These are phyloP conservation scores for Ichneumoninae sp. DNA, from an alignment of 2,888 invertebrate genomes.

Conservation along the genomic window DNA sequence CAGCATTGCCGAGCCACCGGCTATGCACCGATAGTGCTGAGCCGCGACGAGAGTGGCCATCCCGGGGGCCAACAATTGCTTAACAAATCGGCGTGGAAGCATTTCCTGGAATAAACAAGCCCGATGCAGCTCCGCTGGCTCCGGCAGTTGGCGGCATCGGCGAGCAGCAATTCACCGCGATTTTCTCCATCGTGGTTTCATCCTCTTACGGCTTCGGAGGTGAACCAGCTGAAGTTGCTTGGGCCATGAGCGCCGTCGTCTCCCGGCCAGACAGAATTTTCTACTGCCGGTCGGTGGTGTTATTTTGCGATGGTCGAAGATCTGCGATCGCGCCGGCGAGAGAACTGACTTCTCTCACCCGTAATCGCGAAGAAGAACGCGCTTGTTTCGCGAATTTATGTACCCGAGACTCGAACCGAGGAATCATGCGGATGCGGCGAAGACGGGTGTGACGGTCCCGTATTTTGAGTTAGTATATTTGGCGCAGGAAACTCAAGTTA, in stretches of 20 bases:
- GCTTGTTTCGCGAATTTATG: not conserved
- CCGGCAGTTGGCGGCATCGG: constrained; percentile 13
- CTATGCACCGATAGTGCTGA: constrained; percentile 32
- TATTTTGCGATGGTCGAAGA: not conserved
- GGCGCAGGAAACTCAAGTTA: too few relatives aligned
- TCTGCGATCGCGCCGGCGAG: not conserved
- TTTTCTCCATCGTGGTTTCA: constrained; percentile 65
- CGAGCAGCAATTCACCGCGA: constrained; percentile 64
- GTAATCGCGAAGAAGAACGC: not conserved
- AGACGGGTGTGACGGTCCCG: too few relatives aligned
- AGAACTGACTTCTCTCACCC: not conserved
- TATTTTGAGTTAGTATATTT: too few relatives aligned
- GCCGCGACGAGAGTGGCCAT: constrained; percentile 41
- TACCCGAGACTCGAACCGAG: not conserved
- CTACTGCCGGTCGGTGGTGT: not conserved
- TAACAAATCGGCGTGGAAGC: constrained; percentile 70
- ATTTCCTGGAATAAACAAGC: constrained; percentile 73
- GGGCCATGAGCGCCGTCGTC: constrained; percentile 6
- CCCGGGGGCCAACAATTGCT: constrained; percentile 69
- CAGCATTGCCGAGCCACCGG: constrained; percentile 51
- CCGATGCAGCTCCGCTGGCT: constrained; percentile 22
- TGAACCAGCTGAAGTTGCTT: constrained; percentile 30
- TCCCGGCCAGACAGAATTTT: not conserved
- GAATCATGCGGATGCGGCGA: not conserved
- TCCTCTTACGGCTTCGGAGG: constrained; percentile 45